Evolutionary conservation across 1,140 invertebrate species (phyloP).

Genomic region (Plutomurus gul): DNA sequence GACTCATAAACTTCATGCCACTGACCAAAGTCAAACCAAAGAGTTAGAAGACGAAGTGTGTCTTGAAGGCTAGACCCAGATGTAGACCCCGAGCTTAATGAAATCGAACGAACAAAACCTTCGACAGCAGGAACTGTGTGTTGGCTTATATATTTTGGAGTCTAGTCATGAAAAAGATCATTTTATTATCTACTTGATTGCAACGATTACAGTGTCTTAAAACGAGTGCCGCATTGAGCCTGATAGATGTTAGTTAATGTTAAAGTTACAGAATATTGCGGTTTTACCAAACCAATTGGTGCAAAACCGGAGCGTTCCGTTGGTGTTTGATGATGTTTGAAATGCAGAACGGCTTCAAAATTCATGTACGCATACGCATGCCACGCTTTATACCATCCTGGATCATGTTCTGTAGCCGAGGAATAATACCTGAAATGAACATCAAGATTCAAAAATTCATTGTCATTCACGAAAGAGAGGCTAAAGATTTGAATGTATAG

Average conservation of each 20-base stretch:
- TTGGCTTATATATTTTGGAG: slow-evolving; percentile 65
- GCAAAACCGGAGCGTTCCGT: not conserved
- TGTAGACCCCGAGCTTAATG: slow-evolving; percentile 74
- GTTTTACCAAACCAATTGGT: slow-evolving; percentile 36
- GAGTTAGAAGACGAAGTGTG: slow-evolving; percentile 85
- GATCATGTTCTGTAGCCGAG: slow-evolving; percentile 85
- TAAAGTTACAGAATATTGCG: not conserved
- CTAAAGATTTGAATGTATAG: not conserved
- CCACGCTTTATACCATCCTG: slow-evolving; percentile 93
- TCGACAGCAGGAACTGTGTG: slow-evolving; percentile 92
- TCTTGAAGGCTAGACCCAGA: slow-evolving; percentile 96
- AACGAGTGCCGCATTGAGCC: too few relatives aligned
- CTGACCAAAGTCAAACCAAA: slow-evolving; percentile 96
- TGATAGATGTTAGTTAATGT: too few relatives aligned
- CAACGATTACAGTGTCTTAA: not conserved
- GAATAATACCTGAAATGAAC: slow-evolving; percentile 65
- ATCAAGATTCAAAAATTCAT: slow-evolving; percentile 41
- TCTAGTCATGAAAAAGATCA: slow-evolving; percentile 40
- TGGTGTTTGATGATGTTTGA: slow-evolving; percentile 69
- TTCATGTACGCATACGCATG: slow-evolving; percentile 98
- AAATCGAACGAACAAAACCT: slow-evolving; percentile 95
- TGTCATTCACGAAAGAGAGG: not conserved
- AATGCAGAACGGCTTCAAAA: slow-evolving; percentile 92
- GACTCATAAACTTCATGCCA: slow-evolving; percentile 91
- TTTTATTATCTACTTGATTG: too few relatives aligned